Evolutionary conservation across 2,888 invertebrate genomes (phyloP).

Genomic region (Dastarcus helophoroides): DNA sequence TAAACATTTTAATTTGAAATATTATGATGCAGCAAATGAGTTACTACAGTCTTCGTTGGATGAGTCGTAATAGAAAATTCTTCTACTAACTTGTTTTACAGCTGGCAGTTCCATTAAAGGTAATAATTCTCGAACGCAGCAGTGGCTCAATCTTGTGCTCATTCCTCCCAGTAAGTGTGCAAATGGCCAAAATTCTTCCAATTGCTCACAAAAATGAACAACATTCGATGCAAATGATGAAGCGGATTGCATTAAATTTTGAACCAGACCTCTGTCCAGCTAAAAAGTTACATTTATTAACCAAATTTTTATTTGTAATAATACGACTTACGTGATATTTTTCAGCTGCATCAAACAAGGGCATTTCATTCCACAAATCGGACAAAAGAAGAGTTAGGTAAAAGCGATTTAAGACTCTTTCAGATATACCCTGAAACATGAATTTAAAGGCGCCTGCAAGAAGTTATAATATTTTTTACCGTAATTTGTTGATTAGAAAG

Average conservation of each 20-base stretch:
- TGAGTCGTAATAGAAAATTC: no score
- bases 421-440: slow-evolving; percentile 44
- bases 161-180: slow-evolving; percentile 63
- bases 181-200: slow-evolving; percentile 75
- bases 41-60: no score
- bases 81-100: slow-evolving; percentile 79
- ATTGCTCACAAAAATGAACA: slow-evolving; percentile 66
- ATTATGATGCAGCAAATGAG: no score
- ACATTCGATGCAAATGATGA: slow-evolving; percentile 65
- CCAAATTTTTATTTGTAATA: neutral
- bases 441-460: slow-evolving; percentile 7
- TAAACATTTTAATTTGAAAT: no score
- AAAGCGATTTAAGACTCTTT: slow-evolving; percentile 60
- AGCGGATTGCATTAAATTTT: slow-evolving; percentile 60
- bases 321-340: slow-evolving; percentile 43
- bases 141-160: slow-evolving; percentile 63
- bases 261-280: slow-evolving; percentile 68
- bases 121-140: slow-evolving; percentile 67
- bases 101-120: slow-evolving; percentile 80
- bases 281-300: slow-evolving; percentile 10
- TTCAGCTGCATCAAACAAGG: slow-evolving; percentile 55
- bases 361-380: slow-evolving; percentile 60
- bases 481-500: slow-evolving; percentile 54
- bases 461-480: no score
- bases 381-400: slow-evolving; percentile 77